Percentiles rank a stretch among this genome's conserved stretches.
phyloP scores from a whole-genome alignment of 2,888 invertebrate species.

The Arctia plantaginis region DNA sequence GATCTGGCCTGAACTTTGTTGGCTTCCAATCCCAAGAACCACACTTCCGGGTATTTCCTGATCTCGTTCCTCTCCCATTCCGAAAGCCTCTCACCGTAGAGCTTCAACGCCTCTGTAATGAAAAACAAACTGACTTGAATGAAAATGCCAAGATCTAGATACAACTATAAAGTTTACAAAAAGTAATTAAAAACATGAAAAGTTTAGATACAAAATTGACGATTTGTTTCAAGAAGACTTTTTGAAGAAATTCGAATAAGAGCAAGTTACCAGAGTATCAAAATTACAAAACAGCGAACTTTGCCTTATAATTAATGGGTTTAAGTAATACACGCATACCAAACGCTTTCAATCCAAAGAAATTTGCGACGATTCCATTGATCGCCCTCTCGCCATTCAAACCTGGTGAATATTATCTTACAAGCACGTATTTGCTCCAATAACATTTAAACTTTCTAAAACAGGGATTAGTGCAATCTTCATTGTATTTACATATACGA shows the following conservation, averaged over 20 bases:
- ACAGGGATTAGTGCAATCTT: too few species aligned
- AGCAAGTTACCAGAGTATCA: background rate
- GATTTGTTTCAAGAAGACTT: background rate
- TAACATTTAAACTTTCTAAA: background rate
- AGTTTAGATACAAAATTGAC: background rate
- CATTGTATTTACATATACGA: background rate
- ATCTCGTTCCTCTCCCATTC: conserved; percentile 97
- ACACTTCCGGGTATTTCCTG: conserved; percentile 96
- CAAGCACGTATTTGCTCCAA: background rate
- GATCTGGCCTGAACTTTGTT: conserved; percentile 94
- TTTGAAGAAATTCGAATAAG: background rate
- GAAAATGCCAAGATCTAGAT: background rate
- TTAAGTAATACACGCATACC: background rate
- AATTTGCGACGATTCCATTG: background rate
- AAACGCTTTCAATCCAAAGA: background rate
- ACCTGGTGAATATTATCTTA: background rate
- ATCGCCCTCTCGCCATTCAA: background rate
- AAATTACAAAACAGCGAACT: background rate
- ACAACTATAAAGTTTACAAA: background rate
- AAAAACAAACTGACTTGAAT: conserved; percentile 24
- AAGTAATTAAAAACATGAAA: background rate
- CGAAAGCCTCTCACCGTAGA: conserved; percentile 93
- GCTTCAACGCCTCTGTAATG: conserved; percentile 92
- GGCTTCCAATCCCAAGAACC: conserved; percentile 96
- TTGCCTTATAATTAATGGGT: background rate